Evolutionary conservation across 1,140 invertebrate species (phyloP).

Genomic region (Polypedilum vanderplanki): DNA sequence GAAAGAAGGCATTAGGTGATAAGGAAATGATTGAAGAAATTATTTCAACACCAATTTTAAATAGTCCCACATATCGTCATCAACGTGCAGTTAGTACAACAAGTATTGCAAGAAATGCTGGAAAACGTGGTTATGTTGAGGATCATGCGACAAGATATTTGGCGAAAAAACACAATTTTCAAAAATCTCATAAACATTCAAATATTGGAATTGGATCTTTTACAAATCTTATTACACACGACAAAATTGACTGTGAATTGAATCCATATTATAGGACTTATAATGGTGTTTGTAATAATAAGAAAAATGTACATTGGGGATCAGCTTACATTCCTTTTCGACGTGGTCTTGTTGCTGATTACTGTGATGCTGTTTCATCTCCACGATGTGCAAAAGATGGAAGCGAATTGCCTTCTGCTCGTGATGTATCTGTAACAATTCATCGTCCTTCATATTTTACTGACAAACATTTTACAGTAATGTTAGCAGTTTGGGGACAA

Average conservation of each 20-base stretch:
- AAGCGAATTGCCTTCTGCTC: conserved; percentile 57
- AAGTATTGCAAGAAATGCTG: conserved; percentile 50
- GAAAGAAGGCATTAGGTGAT: conserved; percentile 50
- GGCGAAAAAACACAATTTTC: conserved; percentile 40
- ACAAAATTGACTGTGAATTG: conserved; percentile 37
- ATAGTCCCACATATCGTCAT: conserved; percentile 59
- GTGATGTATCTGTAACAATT: conserved; percentile 63
- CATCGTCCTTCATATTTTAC: conserved; percentile 62
- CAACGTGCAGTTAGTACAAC: conserved; percentile 58
- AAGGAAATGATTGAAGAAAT: conserved; percentile 49
- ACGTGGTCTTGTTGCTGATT: conserved; percentile 54
- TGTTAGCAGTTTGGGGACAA: conserved; percentile 87
- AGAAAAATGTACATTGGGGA: conserved; percentile 59
- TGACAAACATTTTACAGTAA: conserved; percentile 68
- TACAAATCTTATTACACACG: conserved; percentile 39
- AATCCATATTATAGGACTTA: conserved; percentile 55
- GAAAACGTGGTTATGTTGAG: conserved; percentile 55
- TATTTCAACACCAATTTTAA: conserved; percentile 44
- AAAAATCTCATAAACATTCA: conserved; percentile 38
- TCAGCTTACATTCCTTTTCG: conserved; percentile 67
- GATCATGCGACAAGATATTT: conserved; percentile 57
- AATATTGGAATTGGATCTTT: conserved; percentile 49
- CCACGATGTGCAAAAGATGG: conserved; percentile 55
- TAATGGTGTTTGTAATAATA: conserved; percentile 78
- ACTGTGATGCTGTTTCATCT: conserved; percentile 69